Conservation (phyloP, 2,113 vertebrate genomes). For the Psittacula cyanocephala region DNA sequence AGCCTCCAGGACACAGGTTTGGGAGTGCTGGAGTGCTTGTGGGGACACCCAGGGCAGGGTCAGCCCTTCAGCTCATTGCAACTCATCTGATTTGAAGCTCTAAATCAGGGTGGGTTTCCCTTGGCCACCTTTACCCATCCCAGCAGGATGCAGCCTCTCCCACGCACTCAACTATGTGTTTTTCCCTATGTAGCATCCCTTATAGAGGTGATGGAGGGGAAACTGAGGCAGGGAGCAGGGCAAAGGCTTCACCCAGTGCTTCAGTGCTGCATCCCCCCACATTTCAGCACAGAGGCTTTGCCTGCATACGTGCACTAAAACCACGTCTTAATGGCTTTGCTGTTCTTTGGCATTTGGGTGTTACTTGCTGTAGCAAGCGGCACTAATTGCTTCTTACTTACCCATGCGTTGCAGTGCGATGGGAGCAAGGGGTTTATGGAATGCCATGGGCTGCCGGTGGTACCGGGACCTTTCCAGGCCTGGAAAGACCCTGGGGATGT, state of each 20-base stretch:
- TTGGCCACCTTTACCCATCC: rapidly evolving
- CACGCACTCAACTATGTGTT: rapidly evolving
- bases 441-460: background rate
- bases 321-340: background rate
- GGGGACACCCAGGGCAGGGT: background rate
- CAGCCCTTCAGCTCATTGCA: background rate
- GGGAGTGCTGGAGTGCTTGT: rapidly evolving
- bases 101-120: background rate
- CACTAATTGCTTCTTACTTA: constrained; percentile 45
- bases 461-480: rapidly evolving
- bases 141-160: background rate
- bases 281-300: background rate
- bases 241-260: background rate
- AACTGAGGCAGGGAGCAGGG: background rate
- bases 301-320: background rate
- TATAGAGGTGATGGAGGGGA: background rate
- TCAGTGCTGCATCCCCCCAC: rapidly evolving
- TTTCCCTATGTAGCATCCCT: background rate
- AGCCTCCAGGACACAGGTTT: background rate
- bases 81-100: background rate
- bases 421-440: constrained; percentile 29
- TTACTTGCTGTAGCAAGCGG: constrained; percentile 37
- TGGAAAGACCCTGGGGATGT: background rate
- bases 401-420: background rate
- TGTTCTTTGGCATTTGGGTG: constrained; percentile 67